Base-by-base conservation (phyloP, 2,888 invertebrate genomes). In the Limnephilus lunatus region DNA sequence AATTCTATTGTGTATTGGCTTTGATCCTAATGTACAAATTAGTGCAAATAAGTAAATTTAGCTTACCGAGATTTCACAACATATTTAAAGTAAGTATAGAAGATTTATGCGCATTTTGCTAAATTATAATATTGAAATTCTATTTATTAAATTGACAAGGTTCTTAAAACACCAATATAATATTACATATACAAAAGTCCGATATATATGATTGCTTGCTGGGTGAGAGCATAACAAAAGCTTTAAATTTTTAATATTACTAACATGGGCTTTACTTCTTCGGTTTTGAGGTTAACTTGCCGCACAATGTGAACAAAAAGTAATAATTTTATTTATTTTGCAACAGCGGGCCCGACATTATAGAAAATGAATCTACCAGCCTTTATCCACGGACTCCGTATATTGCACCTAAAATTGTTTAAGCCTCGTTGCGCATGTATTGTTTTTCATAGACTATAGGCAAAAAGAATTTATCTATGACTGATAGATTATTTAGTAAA, bases 321-420 rank as follows among this genome's bases (percentile, higher is more conserved):
- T 82, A 82, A 82, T 82, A 14, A 82, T 92, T 94, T 93, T 94
- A 91, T 93, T 94, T 94, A 94, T 94, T 94, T 94, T 94, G 94
- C 94, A 94, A 94, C 94, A 95, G 95, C 94, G 94, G 94, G 94
- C 94, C 94, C 93, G 94, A 94, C 93, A 92, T 94, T 93, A 94
- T 94, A 85, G 93, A 93, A 93, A 94, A 94, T 94, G 95, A 95
- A 94, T 94, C 94, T 92, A 94, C 94, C 94, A 95, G 95, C 94
- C 94, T 95, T 94, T 94, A 94, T 94, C 94, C 94, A 93, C 94
- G 85, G 92, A 93, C 91, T 93, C 94, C 94, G 94, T 93, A 94
- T 94, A 90, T 94, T 94, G 92, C 93, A 92, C 93, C 94, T 92
- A 93, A 94, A 93, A 94, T 94, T 94, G 94, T 94, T 94, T 94